Evolutionary conservation across 2,113 vertebrate genomes (phyloP).

Genomic region (Chaenocephalus aceratus): DNA sequence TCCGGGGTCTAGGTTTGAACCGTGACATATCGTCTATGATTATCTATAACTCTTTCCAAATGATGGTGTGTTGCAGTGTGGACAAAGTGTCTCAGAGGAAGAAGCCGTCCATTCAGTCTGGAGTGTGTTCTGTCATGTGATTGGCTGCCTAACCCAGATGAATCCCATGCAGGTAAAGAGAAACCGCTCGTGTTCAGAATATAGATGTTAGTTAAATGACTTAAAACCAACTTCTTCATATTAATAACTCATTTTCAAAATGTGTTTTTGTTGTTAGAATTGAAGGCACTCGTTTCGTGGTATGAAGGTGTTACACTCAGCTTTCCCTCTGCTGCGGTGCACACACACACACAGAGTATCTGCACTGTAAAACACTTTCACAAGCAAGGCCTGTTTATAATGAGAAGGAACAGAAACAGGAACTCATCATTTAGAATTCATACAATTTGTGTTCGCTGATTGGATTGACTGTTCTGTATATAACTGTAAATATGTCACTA

Average conservation of each 20-base stretch:
- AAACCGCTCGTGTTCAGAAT: no score
- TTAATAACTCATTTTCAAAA: not conserved
- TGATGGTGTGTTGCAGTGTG: slow-evolving; percentile 74
- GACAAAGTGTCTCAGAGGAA: slow-evolving; percentile 83
- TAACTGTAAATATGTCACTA: not conserved
- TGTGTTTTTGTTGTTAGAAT: not conserved
- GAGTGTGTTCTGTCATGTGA: slow-evolving; percentile 95
- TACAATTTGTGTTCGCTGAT: not conserved
- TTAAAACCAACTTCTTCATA: not conserved
- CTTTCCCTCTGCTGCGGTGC: not conserved
- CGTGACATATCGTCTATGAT: not conserved
- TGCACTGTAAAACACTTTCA: slow-evolving; percentile 3
- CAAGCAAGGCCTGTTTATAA: not conserved
- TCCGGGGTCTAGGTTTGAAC: not conserved
- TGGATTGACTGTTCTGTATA: slow-evolving; percentile 17
- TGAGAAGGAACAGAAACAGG: not conserved
- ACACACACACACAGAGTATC: not conserved
- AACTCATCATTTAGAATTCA: slow-evolving; percentile 1
- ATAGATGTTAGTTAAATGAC: not conserved
- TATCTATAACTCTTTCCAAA: no score
- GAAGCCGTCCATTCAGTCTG: slow-evolving; percentile 86
- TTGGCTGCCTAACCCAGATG: not conserved
- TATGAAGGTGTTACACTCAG: not conserved
- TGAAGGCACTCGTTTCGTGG: not conserved
- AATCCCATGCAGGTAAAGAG: slow-evolving; percentile 35